Conservation (phyloP, 1,140 invertebrate species). For the Orchestia grillus region DNA sequence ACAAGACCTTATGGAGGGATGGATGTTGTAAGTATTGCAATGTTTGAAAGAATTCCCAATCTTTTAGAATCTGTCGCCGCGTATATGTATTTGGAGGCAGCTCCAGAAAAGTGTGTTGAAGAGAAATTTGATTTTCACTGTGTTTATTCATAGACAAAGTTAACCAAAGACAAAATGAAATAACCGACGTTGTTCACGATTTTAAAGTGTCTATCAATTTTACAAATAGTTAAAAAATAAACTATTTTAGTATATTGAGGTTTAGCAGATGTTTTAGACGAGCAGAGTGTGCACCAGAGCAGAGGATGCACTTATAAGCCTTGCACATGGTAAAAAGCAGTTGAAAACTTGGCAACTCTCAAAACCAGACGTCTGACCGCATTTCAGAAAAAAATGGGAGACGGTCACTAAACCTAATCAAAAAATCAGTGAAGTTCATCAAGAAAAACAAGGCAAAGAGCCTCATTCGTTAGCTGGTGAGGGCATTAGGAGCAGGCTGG, state of each 20-base stretch:
- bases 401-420: neutral
- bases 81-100: no score
- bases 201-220: no score
- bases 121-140: neutral
- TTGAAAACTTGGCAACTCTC: neutral
- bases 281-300: neutral
- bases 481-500: neutral
- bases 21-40: neutral
- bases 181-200: neutral
- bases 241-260: no score
- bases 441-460: neutral
- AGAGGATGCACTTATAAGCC: neutral
- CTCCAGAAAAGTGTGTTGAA: no score
- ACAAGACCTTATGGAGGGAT: neutral
- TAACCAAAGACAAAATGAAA: neutral
- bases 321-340: neutral
- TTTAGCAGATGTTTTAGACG: neutral
- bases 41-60: neutral
- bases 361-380: neutral
- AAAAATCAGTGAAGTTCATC: neutral
- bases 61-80: neutral
- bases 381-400: neutral
- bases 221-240: no score
- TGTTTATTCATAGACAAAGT: neutral
- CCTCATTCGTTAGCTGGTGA: neutral